A percentile compares a stretch with the other conserved stretches of the same genome.
Evolutionary conservation across 2,888 invertebrate species (phyloP).

Genomic region (Coenonympha arcania): DNA sequence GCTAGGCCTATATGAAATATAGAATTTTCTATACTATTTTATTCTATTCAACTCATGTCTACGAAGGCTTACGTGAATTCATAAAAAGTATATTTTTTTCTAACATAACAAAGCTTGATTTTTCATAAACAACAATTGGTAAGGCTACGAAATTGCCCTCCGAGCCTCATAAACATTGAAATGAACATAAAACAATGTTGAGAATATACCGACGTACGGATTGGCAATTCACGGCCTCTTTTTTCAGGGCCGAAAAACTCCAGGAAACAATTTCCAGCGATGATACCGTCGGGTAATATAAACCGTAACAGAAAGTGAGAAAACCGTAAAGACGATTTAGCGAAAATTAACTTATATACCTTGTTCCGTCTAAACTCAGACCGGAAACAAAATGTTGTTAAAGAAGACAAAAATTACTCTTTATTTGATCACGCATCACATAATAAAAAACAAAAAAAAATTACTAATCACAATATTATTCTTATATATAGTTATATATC

Average conservation of each 20-base stretch:
- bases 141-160: conserved; percentile 22
- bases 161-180: conserved; percentile 25
- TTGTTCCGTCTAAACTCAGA: conserved; percentile 24
- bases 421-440: too few species aligned
- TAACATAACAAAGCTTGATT: not conserved
- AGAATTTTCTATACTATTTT: too few species aligned
- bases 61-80: too few species aligned
- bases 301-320: conserved; percentile 62
- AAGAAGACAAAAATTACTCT: too few species aligned
- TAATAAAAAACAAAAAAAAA: too few species aligned
- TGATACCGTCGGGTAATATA: conserved; percentile 67
- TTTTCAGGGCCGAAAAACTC: conserved; percentile 53
- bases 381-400: conserved; percentile 21
- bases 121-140: conserved; percentile 20
- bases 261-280: conserved; percentile 65
- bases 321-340: conserved; percentile 65
- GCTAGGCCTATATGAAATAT: too few species aligned
- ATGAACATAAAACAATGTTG: conserved; percentile 27
- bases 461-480: too few species aligned
- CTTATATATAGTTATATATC: too few species aligned
- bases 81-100: too few species aligned
- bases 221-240: conserved; percentile 37
- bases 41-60: too few species aligned
- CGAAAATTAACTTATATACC: conserved; percentile 62
- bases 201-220: conserved; percentile 27